Base-by-base conservation (phyloP, 2,797 vertebrate genomes). In the Hybognathus amarus region DNA sequence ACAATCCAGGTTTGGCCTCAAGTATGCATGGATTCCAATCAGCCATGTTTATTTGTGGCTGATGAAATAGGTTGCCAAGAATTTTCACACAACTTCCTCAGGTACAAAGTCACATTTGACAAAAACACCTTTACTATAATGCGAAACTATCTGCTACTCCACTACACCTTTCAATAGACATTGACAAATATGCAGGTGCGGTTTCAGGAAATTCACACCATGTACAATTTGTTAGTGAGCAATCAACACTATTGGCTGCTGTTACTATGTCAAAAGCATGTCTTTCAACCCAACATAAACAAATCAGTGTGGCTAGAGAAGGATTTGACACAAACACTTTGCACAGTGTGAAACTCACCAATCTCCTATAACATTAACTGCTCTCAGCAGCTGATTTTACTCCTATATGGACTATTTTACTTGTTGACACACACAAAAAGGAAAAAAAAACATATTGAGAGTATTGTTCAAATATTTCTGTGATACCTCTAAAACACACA, bases 231-330 rank as follows among this genome's bases (percentile, higher is more conserved):
- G 47, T 50, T 67, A 54, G 47, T 50, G 13, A 56, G 17, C 61
- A 82, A 82, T 82, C 71, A 82, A 76, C 80, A 82, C 80, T 33
- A 68, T 68, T 33, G 27, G 24, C 63, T 63, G 56, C 22, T 50
- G 40, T 13, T 30, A 63, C 13, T 17, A 52, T 36, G 45, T 67
- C 50, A 36, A 52, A 69, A 69, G 17, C 7, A 42, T 38, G 22
- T 20, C 61, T 63, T 27, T 30, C 61, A 30, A 45, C 9, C 15
- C 33, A 54, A 54, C 22, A 73, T 56, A 18, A 38, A 71, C 68
- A 61, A 50, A 22, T 33, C 1, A 42, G 54, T 42, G 38, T 30
- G 52, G 47, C 36, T 36, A 71, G 22, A 24, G 45, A 64, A 27
- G 38, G 24, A 80, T 6, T 24, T 30, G 20, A 59, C 7, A 33